Base-by-base conservation (phyloP, 2,888 invertebrate species). In the Eupithecia subumbrata region DNA sequence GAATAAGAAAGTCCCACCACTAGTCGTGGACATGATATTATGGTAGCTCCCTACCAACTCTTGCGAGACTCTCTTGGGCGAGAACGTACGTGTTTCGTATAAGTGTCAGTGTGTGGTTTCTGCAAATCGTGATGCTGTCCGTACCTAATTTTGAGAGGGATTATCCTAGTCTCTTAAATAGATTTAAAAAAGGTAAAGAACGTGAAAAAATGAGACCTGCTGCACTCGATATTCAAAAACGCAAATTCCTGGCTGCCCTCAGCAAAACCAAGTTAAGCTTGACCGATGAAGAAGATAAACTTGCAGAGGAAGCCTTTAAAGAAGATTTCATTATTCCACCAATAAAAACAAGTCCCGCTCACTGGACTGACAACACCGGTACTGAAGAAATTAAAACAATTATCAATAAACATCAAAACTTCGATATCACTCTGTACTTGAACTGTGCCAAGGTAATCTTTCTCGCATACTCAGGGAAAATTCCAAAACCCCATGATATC, bases 391-490 rank as follows among this genome's bases (percentile, higher is more conserved):
- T 74, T n/a, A 63, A 64, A 2, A 30, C 22, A 43, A 69, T 76
- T 11, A 11, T 71, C 16, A n/a, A 56, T 18, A 40, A 66, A n/a
- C 43, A 76, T 45, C 69, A 66, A 74, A 43, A 71, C 18, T 76
- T 76, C 11, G 56, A 72, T 18, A 12, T 74, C 5, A 18, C 14
- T 4, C 22, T 72, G 8, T 80, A 80, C 63, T 37, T 80, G 9
- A 68, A 80, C 12, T 78, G 78, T 60, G 72, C 73, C 16, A 77
- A 72, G 69, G 22, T 67, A 0, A 73, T 79, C n/a, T 78, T 72
- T 18, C 72, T 73, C 7, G 40, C 37, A 25, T 79, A 76, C 22
- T 74, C 80, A 18, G 79, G 80, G 8, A 52, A 71, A n/a, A 5
- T 71, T 22, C 0, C 16, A 5, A 8, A 9, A 60, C 14, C 0